phyloP scores from a whole-genome alignment of 2,888 invertebrate species.

The Aquatica leii region DNA sequence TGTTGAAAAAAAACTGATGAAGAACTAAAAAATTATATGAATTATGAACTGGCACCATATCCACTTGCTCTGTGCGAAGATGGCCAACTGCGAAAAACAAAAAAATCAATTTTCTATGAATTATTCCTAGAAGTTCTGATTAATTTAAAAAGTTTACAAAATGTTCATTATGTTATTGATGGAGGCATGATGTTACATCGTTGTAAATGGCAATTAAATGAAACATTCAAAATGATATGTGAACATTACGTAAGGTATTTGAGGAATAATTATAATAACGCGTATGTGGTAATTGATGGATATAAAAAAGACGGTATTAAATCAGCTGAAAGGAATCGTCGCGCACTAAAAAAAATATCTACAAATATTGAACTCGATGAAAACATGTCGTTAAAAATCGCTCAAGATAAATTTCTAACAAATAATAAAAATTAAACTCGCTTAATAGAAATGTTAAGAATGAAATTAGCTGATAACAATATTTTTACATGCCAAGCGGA shows the following conservation, averaged over 20 bases:
- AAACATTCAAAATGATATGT: background rate
- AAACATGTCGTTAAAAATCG: background rate
- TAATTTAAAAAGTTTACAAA: no score
- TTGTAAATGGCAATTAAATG: constrained; percentile 8
- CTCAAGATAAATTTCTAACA: constrained; percentile 7
- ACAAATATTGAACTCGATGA: constrained; percentile 14
- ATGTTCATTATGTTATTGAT: no score
- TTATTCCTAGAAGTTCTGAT: constrained; percentile 6
- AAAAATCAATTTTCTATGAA: background rate
- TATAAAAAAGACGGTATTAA: constrained; percentile 11
- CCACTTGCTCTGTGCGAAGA: background rate
- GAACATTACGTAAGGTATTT: constrained; percentile 12
- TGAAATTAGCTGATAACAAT: constrained; percentile 1
- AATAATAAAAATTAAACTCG: constrained; percentile 23
- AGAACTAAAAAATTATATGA: constrained; percentile 7
- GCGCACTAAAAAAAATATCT: constrained; percentile 3
- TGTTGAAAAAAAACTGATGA: constrained; percentile 21
- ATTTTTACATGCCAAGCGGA: constrained; percentile 23
- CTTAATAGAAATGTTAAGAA: constrained; percentile 28
- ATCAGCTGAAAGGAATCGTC: constrained; percentile 11
- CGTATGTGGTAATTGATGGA: background rate
- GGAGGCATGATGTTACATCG: constrained; percentile 13
- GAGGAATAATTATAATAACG: constrained; percentile 9
- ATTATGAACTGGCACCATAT: constrained; percentile 4
- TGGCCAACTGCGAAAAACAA: background rate